These are phyloP conservation scores for Microchrysa polita DNA, from an alignment of 2,888 invertebrate genomes.

Conservation along the genomic window DNA sequence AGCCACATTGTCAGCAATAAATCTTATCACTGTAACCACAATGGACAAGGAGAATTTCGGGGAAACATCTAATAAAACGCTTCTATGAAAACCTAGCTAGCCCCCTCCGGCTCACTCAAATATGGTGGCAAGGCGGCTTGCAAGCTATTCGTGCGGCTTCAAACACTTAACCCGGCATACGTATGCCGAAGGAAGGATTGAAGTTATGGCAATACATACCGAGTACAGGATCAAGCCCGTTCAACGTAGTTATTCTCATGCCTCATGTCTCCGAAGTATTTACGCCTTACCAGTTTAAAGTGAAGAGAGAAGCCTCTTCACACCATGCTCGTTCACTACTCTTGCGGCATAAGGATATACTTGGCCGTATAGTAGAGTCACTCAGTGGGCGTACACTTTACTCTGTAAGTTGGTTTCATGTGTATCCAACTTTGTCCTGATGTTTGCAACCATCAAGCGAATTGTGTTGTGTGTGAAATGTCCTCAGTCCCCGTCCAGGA, in stretches of 20 bases:
- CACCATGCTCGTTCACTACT: conserved; percentile 29
- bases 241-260: conserved; percentile 17
- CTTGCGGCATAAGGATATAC: background rate
- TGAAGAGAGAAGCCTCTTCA: conserved; percentile 18
- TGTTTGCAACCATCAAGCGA: conserved; percentile 10
- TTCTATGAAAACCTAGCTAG: conserved; percentile 15
- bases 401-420: conserved; percentile 40
- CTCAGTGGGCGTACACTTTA: conserved; percentile 34
- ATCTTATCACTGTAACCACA: conserved; percentile 45
- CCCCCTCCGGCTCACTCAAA: background rate
- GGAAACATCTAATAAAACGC: conserved; percentile 42
- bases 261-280: conserved; percentile 32
- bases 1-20: conserved; percentile 45
- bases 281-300: conserved; percentile 31
- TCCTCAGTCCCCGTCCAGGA: conserved; percentile 3
- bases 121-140: background rate
- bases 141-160: conserved; percentile 13
- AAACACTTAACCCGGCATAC: background rate
- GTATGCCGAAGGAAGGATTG: no score
- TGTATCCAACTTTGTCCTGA: conserved; percentile 39
- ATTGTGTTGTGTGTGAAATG: conserved; percentile 37
- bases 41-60: conserved; percentile 41
- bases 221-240: no score
- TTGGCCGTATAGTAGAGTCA: conserved; percentile 16
- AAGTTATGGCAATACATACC: conserved; percentile 23